Evolutionary conservation across 2,888 invertebrate genomes (phyloP).

Genomic region (Diadromus collaris): DNA sequence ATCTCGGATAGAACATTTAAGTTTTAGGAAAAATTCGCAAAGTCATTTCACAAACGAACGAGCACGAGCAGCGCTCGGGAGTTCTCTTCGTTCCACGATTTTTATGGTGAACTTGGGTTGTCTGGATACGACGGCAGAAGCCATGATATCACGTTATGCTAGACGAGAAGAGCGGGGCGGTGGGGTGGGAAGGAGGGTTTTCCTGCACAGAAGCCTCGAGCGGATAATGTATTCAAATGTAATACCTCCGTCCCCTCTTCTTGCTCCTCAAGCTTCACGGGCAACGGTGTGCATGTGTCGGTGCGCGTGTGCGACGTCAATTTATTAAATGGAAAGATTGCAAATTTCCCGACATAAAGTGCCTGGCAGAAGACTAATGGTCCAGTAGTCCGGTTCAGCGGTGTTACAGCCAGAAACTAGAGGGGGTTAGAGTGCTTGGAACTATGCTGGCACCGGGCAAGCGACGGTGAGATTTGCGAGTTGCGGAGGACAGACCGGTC

Average conservation of each 20-base stretch:
- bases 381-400: slow-evolving; percentile 63
- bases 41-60: slow-evolving; percentile 57
- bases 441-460: slow-evolving; percentile 43
- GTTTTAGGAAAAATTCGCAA: slow-evolving; percentile 46
- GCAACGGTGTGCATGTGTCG: slow-evolving; percentile 22
- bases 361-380: slow-evolving; percentile 79
- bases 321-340: slow-evolving; percentile 80
- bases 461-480: slow-evolving; percentile 58
- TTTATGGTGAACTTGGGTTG: slow-evolving; percentile 32
- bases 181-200: slow-evolving; percentile 33
- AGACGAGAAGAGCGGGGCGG: slow-evolving; percentile 46
- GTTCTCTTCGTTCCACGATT: slow-evolving; percentile 17
- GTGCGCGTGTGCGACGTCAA: slow-evolving; percentile 70
- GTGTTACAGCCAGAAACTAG: slow-evolving; percentile 28
- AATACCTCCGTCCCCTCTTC: slow-evolving; percentile 70
- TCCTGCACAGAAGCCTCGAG: slow-evolving; percentile 59
- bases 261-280: slow-evolving; percentile 18
- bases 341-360: slow-evolving; percentile 80
- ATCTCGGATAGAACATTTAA: slow-evolving; percentile 33
- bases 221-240: slow-evolving; percentile 78
- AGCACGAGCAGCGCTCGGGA: slow-evolving; percentile 34
- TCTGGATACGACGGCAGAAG: slow-evolving; percentile 53
- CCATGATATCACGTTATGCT: slow-evolving; percentile 69
- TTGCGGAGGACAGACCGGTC: slow-evolving; percentile 48
- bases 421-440: slow-evolving; percentile 53